Percentiles rank a stretch among this genome's conserved stretches.
phyloP scores from a whole-genome alignment of 1,140 invertebrate species.

The Orchesella cincta region DNA sequence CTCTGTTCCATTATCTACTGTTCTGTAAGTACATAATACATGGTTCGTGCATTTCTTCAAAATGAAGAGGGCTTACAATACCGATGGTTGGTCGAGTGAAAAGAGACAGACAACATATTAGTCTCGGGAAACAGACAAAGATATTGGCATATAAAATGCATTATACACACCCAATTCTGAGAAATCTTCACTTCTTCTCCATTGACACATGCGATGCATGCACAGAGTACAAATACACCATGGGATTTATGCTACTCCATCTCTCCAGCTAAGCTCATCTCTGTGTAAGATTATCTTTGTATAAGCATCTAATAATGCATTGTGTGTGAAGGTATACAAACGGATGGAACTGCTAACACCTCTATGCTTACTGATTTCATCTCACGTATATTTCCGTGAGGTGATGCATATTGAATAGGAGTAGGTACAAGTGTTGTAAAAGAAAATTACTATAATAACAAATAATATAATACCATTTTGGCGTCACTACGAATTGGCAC shows the following conservation, averaged over 20 bases:
- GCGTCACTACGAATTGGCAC: neutral
- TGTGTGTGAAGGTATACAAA: too few species aligned
- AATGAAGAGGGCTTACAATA: neutral
- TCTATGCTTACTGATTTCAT: too few species aligned
- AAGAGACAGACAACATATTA: slow-evolving; percentile 13
- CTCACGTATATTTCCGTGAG: too few species aligned
- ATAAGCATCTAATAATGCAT: too few species aligned
- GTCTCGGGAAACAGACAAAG: neutral
- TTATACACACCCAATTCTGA: neutral
- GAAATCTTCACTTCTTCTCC: slow-evolving; percentile 5
- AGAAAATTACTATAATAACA: neutral
- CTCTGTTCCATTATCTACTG: slow-evolving; percentile 7
- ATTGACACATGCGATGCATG: neutral
- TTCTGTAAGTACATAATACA: neutral
- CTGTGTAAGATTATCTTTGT: too few species aligned
- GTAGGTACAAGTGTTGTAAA: neutral
- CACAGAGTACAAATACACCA: neutral
- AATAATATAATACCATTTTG: neutral
- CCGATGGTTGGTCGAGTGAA: slow-evolving; percentile 1
- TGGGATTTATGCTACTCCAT: neutral
- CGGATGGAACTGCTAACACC: too few species aligned
- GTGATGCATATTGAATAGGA: neutral
- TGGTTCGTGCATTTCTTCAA: too few species aligned
- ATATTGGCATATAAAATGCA: neutral
- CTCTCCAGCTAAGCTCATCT: too few species aligned